Conservation (phyloP, 2,113 vertebrate genomes). For the Limanda limanda region DNA sequence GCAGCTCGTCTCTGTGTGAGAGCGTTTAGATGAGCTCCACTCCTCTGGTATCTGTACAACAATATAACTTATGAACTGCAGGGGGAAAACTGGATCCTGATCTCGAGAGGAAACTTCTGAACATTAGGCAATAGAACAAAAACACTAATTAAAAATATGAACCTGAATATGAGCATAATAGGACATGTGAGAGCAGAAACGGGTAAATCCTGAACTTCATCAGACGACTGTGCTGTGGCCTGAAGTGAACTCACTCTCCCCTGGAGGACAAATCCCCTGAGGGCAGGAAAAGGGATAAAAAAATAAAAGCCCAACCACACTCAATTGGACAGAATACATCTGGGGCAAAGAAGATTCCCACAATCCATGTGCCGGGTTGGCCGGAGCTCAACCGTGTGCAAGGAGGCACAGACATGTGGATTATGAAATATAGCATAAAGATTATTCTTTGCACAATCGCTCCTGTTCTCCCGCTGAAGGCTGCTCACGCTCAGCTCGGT, state of each 20-base stretch:
- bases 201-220: not conserved
- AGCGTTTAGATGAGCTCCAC: constrained; percentile 1
- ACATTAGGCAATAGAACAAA: no score
- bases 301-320: not conserved
- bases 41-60: not conserved
- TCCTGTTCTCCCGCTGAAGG: constrained; percentile 10
- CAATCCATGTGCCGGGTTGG: constrained; percentile 36
- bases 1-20: constrained; percentile 15
- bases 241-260: constrained; percentile 39
- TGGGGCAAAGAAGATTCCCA: constrained; percentile 42
- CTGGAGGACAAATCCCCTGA: constrained; percentile 36
- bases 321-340: constrained; percentile 32
- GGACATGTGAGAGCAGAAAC: not conserved
- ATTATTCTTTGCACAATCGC: constrained; percentile 20
- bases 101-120: no score
- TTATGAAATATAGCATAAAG: constrained; percentile 29
- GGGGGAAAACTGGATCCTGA: not conserved
- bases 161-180: no score
- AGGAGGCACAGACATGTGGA: constrained; percentile 37
- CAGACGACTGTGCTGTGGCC: constrained; percentile 7
- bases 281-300: constrained; percentile 24
- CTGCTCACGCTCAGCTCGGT: constrained; percentile 10
- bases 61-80: not conserved
- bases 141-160: no score
- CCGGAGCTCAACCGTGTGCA: constrained; percentile 13